Evolutionary conservation across 1,140 invertebrate species (phyloP), one percentile per base, ranked within the genome.

Genomic region (Cataglyphis hispanica): DNA sequence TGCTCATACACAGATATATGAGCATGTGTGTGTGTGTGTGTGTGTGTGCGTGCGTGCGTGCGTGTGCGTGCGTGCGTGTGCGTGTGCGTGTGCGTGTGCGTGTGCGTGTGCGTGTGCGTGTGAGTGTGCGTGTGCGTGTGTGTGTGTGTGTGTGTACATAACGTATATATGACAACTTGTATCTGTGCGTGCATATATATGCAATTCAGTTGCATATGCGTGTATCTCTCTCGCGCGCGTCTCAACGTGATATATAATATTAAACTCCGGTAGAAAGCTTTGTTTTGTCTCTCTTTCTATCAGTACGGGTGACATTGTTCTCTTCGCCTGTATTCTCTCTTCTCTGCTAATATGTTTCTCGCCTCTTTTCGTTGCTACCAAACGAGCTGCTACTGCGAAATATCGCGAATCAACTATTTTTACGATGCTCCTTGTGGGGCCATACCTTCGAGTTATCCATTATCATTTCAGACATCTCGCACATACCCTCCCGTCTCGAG

Each of bases 371-470:
- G 11, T 72, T 25, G n/a, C 66, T 63, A 58, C 34, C 81, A 64
- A 66, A 81, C 64, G 56, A 81, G 46, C 37, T 60, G 53, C 76
- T 31, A 27, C 22, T 34, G 56, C 81, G 43, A 86, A 86, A 81
- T 81, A 81, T 81, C 66, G 31, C 84, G 77, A 63, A 63, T 40
- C 31, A 81, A 86, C 76, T 61, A 60, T 70, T 86, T 81, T 69
- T 72, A 27, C 76, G 4, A 10, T 34, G 5, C 46, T 19, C 13
- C 84, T 64, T 66, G 25, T 43, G 84, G 84, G 78, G 66, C 34
- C 77, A 13, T 85, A 80, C 27, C 64, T 86, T 81, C 63, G n/a
- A 70, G 84, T 86, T 86, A 86, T 86, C 53, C 84, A 81, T 86
- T 81, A 86, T 86, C 84, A 60, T 86, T 81, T 83, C 70, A 85